Conservation (phyloP, 2,113 vertebrate genomes). For the Cebus imitator region DNA sequence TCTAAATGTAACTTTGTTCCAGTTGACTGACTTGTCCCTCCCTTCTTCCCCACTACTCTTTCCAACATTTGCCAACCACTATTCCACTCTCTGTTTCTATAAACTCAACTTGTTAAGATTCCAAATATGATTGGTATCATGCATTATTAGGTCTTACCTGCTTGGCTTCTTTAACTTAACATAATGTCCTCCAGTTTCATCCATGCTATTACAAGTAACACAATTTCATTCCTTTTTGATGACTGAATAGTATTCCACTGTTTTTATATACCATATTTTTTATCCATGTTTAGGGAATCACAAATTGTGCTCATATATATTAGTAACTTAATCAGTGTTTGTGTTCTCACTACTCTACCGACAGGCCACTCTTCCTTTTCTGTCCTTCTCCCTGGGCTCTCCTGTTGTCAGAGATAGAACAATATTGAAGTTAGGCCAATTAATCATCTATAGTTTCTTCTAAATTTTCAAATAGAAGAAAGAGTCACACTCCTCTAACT, state of each 20-base stretch:
- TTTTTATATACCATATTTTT: neutral
- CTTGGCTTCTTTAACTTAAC: neutral
- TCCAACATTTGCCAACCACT: neutral
- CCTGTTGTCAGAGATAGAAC: neutral
- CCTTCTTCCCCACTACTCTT: neutral
- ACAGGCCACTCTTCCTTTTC: neutral
- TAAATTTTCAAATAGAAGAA: neutral
- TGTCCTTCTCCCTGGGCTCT: neutral
- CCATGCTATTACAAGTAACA: neutral
- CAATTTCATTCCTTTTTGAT: neutral
- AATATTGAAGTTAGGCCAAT: neutral
- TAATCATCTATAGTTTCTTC: neutral
- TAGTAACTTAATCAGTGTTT: neutral
- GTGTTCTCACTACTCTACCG: neutral
- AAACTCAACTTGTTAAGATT: neutral
- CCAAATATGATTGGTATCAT: neutral
- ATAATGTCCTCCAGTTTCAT: neutral
- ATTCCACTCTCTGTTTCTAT: neutral
- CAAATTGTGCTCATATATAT: neutral
- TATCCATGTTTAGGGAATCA: neutral
- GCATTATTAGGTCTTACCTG: neutral
- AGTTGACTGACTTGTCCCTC: neutral
- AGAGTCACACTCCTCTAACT: neutral
- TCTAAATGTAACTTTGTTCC: neutral
- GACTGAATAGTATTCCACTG: neutral